Evolutionary conservation across 2,797 vertebrate genomes (phyloP).

Genomic region (Neosilurus hyrtlii): DNA sequence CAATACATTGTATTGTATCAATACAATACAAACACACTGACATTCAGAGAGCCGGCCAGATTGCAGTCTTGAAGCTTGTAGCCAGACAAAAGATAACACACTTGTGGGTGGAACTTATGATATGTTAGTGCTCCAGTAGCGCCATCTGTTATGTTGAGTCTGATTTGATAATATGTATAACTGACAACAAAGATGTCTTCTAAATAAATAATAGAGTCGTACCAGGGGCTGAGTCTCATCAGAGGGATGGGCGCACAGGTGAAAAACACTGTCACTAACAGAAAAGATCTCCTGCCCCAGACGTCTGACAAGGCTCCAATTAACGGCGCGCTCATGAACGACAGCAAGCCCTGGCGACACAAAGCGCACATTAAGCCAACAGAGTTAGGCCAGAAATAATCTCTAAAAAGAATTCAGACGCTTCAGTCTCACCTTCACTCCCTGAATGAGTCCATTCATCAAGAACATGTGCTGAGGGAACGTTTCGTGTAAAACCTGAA

Average conservation of each 20-base stretch:
- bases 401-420: not conserved
- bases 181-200: no score
- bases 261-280: slow-evolving; percentile 84
- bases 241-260: slow-evolving; percentile 84
- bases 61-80: not conserved
- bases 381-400: not conserved
- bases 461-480: slow-evolving; percentile 85
- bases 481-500: slow-evolving; percentile 83
- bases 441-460: slow-evolving; percentile 88
- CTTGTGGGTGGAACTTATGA: not conserved
- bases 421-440: slow-evolving; percentile 80
- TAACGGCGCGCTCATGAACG: slow-evolving; percentile 83
- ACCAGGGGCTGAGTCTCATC: slow-evolving; percentile 85
- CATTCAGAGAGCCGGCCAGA: not conserved
- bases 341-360: slow-evolving; percentile 77
- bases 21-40: not conserved
- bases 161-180: not conserved
- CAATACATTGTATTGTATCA: no score
- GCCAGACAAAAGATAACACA: not conserved
- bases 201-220: slow-evolving; percentile 54
- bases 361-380: slow-evolving; percentile 17
- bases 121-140: not conserved
- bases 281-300: slow-evolving; percentile 82
- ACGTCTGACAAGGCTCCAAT: slow-evolving; percentile 84
- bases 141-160: not conserved